Evolutionary conservation across 2,888 invertebrate species (phyloP), one percentile per base, ranked within the genome.

Genomic region (Meloe dianella): DNA sequence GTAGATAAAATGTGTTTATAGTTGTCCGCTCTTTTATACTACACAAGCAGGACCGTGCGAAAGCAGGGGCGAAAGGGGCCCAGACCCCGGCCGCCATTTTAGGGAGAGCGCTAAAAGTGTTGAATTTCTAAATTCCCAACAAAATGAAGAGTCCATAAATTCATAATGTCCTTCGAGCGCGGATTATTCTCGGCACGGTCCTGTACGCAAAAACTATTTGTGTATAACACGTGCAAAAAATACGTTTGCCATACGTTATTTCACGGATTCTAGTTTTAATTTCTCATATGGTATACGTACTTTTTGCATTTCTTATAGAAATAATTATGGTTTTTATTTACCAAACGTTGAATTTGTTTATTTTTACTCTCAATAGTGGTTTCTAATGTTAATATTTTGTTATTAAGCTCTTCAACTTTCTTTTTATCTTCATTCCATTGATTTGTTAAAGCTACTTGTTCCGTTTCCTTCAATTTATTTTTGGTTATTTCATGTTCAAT

Each of bases 261-360:
- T 35, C 12, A 35, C n/a, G n/a, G n/a, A n/a, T 27, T 27, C 4
- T 27, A 27, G 27, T 27, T 27, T 27, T 27, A 3, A 4, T 27
- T 27, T 27, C 2, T 27, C 27, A 27, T 35, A 14, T 35, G 35
- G 14, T 35, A 12, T 12, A 14, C 4, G 35, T 12, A 35, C 35
- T 35, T 35, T 35, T 35, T 12, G 35, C 14, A 12, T 14, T 35
- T 35, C 12, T 35, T 35, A 35, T 35, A 35, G 12, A 35, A 35
- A 35, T 4, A 35, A 35, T 35, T 35, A 12, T 35, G 14, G 12
- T 47, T 41, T 67, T 61, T 64, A 69, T 68, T 77, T 87, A 89
- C 89, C 87, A 90, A 84, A 83, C 88, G 87, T 75, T 89, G 87
- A 72, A 90, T 87, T 79, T 88, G 86, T 77, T 84, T 85, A 74